Conservation (phyloP, 2,888 invertebrate genomes). For the Anthoptus insignis region DNA sequence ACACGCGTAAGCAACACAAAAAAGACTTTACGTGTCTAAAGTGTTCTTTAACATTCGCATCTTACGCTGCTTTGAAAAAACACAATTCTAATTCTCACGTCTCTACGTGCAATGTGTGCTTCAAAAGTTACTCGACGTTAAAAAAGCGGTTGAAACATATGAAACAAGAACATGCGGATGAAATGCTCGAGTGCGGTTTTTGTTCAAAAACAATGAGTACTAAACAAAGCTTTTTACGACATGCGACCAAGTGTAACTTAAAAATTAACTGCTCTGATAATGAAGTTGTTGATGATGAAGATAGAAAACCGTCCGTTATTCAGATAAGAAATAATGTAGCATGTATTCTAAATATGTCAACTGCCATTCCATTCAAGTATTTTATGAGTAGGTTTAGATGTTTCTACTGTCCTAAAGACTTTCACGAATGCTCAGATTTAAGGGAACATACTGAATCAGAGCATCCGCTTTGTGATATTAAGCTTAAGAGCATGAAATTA, state of each 20-base stretch:
- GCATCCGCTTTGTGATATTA: conserved; percentile 70
- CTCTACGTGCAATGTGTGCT: conserved; percentile 71
- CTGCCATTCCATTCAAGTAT: conserved; percentile 73
- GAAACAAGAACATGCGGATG: conserved; percentile 63
- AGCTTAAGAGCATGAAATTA: conserved; percentile 65
- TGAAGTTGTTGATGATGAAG: conserved; percentile 50
- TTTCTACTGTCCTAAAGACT: conserved; percentile 75
- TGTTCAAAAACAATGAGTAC: conserved; percentile 65
- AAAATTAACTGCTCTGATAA: conserved; percentile 18
- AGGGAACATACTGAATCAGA: conserved; percentile 65
- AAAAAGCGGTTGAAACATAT: conserved; percentile 66
- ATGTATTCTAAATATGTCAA: conserved; percentile 70
- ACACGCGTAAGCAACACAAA: conserved; percentile 63
- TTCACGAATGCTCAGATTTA: conserved; percentile 64
- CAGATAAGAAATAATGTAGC: conserved; percentile 65
- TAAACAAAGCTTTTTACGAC: conserved; percentile 66
- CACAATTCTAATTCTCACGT: conserved; percentile 66
- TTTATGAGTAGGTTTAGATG: conserved; percentile 71
- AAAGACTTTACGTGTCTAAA: conserved; percentile 61
- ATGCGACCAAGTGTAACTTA: conserved; percentile 55
- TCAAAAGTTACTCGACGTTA: conserved; percentile 62
- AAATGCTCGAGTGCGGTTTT: conserved; percentile 63
- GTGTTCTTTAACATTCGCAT: conserved; percentile 60
- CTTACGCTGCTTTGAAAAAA: conserved; percentile 56
- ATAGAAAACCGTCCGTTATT: conserved; percentile 58